phyloP scores from a whole-genome alignment of 2,797 vertebrate genomes.

The Perdix hodgsoniae region DNA sequence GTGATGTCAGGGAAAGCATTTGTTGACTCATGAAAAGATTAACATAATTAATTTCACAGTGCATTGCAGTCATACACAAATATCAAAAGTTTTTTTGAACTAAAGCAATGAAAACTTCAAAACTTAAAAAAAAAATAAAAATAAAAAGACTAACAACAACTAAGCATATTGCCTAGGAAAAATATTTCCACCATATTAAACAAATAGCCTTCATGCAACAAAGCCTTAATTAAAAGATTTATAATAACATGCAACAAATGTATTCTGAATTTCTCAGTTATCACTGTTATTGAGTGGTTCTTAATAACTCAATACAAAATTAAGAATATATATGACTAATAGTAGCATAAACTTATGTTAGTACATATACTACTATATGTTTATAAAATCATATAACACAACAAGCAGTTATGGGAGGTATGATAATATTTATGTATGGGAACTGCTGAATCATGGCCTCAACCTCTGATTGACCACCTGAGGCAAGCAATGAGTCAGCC shows the following conservation, averaged over 20 bases:
- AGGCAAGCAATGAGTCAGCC: too few species aligned
- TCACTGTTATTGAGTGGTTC: not conserved
- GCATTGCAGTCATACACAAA: not conserved
- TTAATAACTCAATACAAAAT: conserved; percentile 12
- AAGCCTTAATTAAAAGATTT: conserved; percentile 35
- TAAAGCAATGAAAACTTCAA: conserved; percentile 53
- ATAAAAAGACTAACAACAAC: conserved; percentile 2
- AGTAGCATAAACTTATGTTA: not conserved
- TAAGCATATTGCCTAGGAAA: conserved; percentile 17
- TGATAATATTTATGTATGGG: not conserved
- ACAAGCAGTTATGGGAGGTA: not conserved
- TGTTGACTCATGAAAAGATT: not conserved
- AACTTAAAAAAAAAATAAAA: conserved; percentile 53
- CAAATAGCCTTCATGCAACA: conserved; percentile 52
- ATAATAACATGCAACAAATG: not conserved
- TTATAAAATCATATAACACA: not conserved
- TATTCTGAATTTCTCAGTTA: conserved; percentile 30
- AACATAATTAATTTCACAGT: not conserved
- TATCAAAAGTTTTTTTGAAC: conserved; percentile 5
- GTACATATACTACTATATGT: not conserved
- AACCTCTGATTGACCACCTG: too few species aligned
- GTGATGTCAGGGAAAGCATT: not conserved
- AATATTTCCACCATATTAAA: conserved; percentile 63
- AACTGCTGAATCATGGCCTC: too few species aligned
- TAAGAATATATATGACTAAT: not conserved